Percentiles rank a stretch among this genome's conserved stretches.
Conservation (phyloP, 1,140 invertebrate species). For the Bombus difficillimus region DNA sequence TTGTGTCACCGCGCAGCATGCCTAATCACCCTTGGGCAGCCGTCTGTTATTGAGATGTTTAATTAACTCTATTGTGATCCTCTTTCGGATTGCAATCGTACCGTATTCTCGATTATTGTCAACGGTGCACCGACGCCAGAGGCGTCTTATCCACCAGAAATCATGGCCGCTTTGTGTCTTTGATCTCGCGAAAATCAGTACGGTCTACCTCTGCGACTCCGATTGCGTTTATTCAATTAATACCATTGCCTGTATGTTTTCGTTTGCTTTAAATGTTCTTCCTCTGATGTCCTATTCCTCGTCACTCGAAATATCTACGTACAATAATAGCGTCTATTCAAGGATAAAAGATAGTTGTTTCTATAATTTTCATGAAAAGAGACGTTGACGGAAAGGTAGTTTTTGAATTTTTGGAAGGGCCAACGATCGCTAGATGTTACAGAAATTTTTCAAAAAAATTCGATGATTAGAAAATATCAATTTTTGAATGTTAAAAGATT, state of each 20-base stretch:
- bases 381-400: too few relatives aligned
- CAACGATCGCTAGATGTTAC: too few relatives aligned
- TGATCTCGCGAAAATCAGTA: slow-evolving; percentile 21
- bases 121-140: slow-evolving; percentile 34
- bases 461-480: too few relatives aligned
- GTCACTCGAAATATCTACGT: neutral
- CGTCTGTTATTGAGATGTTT: slow-evolving; percentile 81
- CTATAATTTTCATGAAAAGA: too few relatives aligned
- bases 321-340: too few relatives aligned
- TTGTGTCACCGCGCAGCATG: slow-evolving; percentile 71
- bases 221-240: slow-evolving; percentile 43
- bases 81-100: slow-evolving; percentile 64
- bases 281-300: too few relatives aligned
- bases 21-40: slow-evolving; percentile 78
- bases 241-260: neutral
- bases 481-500: too few relatives aligned
- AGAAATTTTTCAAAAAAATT: too few relatives aligned
- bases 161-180: slow-evolving; percentile 38
- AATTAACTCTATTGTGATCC: slow-evolving; percentile 80
- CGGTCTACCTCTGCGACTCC: neutral
- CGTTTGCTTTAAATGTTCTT: too few relatives aligned
- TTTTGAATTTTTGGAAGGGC: too few relatives aligned
- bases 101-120: slow-evolving; percentile 61
- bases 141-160: slow-evolving; percentile 49
- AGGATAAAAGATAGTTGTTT: too few relatives aligned